Conservation (phyloP, 2,113 vertebrate genomes). For the Chaetodon trifascialis region DNA sequence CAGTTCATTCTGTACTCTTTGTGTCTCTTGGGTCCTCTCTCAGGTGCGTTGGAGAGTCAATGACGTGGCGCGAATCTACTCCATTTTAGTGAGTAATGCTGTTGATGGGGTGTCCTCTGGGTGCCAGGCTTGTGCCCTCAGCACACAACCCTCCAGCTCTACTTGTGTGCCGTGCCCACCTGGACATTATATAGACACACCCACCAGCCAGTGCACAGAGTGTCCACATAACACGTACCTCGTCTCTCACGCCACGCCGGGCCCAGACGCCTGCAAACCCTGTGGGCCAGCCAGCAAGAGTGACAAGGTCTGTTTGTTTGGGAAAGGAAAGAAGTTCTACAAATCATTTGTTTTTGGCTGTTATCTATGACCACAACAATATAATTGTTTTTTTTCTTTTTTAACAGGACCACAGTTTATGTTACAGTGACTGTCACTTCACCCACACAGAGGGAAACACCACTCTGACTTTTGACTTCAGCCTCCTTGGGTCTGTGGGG, state of each 20-base stretch:
- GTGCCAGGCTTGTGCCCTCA: conserved; percentile 92
- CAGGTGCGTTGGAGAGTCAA: conserved; percentile 90
- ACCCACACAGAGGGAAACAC: conserved; percentile 86
- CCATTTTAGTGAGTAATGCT: conserved; percentile 91
- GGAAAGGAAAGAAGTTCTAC: neutral
- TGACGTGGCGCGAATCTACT: conserved; percentile 94
- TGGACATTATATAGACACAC: conserved; percentile 93
- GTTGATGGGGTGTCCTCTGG: conserved; percentile 90
- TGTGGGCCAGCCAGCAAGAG: conserved; percentile 94
- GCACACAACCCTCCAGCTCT: conserved; percentile 86
- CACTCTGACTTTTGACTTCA: conserved; percentile 91
- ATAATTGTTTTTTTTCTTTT: neutral
- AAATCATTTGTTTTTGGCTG: conserved; percentile 10
- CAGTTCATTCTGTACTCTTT: neutral
- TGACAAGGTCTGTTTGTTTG: conserved; percentile 82
- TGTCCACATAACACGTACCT: conserved; percentile 91
- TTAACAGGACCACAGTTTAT: conserved; percentile 91
- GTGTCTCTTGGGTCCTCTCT: neutral
- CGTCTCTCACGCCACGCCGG: conserved; percentile 88
- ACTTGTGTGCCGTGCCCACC: conserved; percentile 93
- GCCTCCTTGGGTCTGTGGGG: conserved; percentile 86
- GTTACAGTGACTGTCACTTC: conserved; percentile 94
- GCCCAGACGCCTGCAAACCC: conserved; percentile 88
- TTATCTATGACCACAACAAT: too few species aligned
- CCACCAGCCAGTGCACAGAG: conserved; percentile 90